phyloP scores from a whole-genome alignment of 2,113 vertebrate species.

The Myodes glareolus region DNA sequence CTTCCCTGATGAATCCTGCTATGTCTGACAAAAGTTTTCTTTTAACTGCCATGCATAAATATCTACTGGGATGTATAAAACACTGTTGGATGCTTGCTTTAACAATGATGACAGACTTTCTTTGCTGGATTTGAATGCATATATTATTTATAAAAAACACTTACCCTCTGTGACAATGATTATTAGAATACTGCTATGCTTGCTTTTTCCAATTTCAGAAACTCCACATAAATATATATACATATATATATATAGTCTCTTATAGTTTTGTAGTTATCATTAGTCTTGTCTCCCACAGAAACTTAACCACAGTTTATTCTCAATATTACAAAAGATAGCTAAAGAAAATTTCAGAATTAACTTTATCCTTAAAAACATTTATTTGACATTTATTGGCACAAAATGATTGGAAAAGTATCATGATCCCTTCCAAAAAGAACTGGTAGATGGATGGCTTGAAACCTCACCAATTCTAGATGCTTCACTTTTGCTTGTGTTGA shows the following conservation, averaged over 20 bases:
- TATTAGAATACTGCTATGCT: not conserved
- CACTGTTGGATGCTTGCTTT: no score
- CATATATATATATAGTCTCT: not conserved
- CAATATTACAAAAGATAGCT: not conserved
- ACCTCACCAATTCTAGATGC: not conserved
- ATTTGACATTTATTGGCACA: not conserved
- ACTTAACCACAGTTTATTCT: not conserved
- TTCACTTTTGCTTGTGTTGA: conserved; percentile 3
- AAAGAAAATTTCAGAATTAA: not conserved
- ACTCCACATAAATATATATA: no score
- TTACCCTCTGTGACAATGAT: not conserved
- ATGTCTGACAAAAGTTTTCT: not conserved
- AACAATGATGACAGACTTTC: not conserved
- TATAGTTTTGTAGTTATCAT: not conserved
- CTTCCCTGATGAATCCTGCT: not conserved
- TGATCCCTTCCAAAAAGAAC: not conserved
- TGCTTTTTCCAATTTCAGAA: not conserved
- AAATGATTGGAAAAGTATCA: not conserved
- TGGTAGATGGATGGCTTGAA: not conserved
- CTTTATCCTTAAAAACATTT: not conserved
- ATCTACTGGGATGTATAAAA: fast-evolving
- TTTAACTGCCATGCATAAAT: not conserved
- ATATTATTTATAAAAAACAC: not conserved
- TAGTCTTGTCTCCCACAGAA: not conserved
- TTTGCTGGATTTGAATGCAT: not conserved